Base-by-base conservation (phyloP, 2,113 vertebrate species). In the Lophotis ruficrista region DNA sequence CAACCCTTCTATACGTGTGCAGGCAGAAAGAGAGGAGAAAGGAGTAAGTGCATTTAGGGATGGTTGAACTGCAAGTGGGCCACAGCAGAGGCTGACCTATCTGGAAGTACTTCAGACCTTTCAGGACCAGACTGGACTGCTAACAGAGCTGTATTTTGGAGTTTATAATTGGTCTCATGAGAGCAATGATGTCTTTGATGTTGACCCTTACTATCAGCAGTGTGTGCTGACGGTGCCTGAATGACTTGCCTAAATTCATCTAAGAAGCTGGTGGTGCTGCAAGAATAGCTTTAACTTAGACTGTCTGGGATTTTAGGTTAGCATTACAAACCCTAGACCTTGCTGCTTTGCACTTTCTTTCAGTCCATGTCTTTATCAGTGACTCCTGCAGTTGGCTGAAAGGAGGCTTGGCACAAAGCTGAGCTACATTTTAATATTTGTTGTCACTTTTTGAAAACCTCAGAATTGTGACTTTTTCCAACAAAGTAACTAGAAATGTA, bases 371-470 rank as follows among this genome's bases (percentile, higher is more conserved):
- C 75, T 83, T 57, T 83, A 81, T 73, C 35, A 58, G 71, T 50
- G 56, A 71, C 25, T 88, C 18, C 20, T 65, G 69, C 45, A 76
- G 57, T 53, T 86, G 79, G 13, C 47, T 81, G 47, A 60, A 86
- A 88, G 71, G 43, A 80, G 51, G 37, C 31, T 89, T 94, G 87
- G 61, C 53, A 27, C 38, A 35, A 64, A 83, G 65, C 33, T 72
- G 15, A 86, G 28, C n/a, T 77, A 16, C 14, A 9, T 56, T 77
- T 80, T 73, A 73, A n/a, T 93, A 47, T 70, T 83, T 83, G 38
- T 69, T 90, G 87, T 90, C 78, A 37, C 84, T 90, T 93, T 60
- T 83, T 56, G 64, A 92, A 95, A 92, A 45, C 30, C 24, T 75
- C 64, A 61, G 27, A 65, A 47, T 30, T 76, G 62, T 83, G 57